Percentiles rank a stretch among this genome's conserved stretches.
Conservation (phyloP, 2,888 invertebrate genomes). For the Catocala fraxini region DNA sequence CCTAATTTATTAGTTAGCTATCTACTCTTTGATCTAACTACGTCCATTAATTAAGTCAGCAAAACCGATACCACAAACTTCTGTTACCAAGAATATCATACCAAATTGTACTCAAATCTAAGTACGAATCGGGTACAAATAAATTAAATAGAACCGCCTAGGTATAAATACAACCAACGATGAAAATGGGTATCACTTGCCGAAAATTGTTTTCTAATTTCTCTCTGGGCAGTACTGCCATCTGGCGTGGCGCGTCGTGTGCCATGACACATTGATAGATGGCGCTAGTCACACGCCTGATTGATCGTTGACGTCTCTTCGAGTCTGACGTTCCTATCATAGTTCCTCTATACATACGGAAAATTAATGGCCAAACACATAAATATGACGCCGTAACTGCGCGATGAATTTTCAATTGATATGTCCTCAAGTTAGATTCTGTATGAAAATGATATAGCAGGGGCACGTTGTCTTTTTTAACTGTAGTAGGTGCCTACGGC, state of each 20-base stretch:
- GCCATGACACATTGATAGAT: slow-evolving; percentile 83
- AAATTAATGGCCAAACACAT: slow-evolving; percentile 39
- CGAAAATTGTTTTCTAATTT: slow-evolving; percentile 83
- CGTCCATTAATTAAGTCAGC: slow-evolving; percentile 5
- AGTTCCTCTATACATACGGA: slow-evolving; percentile 34
- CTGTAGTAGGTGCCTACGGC: too few species aligned
- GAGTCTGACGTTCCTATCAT: slow-evolving; percentile 57
- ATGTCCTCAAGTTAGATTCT: too few species aligned
- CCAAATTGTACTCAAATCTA: not conserved
- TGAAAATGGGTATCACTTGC: slow-evolving; percentile 52
- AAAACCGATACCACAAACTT: slow-evolving; percentile 1
- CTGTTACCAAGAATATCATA: slow-evolving; percentile 1
- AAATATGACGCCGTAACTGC: not conserved
- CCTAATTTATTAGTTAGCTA: slow-evolving; percentile 11
- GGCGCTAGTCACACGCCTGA: slow-evolving; percentile 79
- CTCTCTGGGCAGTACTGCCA: slow-evolving; percentile 76
- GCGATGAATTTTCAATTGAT: not conserved
- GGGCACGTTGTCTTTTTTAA: too few species aligned
- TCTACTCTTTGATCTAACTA: slow-evolving; percentile 3
- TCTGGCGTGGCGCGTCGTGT: slow-evolving; percentile 73
- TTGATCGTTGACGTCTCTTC: slow-evolving; percentile 80
- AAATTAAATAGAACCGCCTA: slow-evolving; percentile 31
- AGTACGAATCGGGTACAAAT: slow-evolving; percentile 16
- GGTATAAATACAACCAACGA: slow-evolving; percentile 24
- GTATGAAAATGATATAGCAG: too few species aligned